Base-by-base conservation (phyloP, 2,888 invertebrate genomes). In the Brenthis hecate region DNA sequence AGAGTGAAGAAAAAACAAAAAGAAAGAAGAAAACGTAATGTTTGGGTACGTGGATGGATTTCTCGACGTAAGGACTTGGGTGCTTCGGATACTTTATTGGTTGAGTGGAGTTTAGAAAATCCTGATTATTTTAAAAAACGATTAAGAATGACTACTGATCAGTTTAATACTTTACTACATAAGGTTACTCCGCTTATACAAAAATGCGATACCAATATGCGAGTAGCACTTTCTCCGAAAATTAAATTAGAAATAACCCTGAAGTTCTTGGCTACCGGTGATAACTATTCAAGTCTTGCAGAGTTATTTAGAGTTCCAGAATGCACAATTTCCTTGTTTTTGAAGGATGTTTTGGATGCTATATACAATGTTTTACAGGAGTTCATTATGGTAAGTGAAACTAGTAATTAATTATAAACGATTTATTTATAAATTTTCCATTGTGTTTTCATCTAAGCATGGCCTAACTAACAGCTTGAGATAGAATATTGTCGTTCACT, bases 241-340 rank as follows among this genome's bases (percentile, higher is more conserved):
- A 60, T 60, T 60, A 60, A 60, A 60, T 60, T 60, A 48, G 50
- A 60, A 60, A 60, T 60, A 60, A 50, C 48, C 58, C 58, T 60
- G 58, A 60, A 60, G 58, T 60, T 60, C 58, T 60, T 60, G 58
- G 61, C 51, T 61, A 51, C 61, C 61, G 51, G 61, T 61, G 61
- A 53, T 61, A 61, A 61, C 61, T 61, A 61, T 8, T 53, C 75
- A 78, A 80, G 77, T 78, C 78, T 80, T 76, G 76, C 76, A 77
- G 76, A 77, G 74, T 78, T 77, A 78, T 80, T 78, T 76, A 77
- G 78, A 78, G 79, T 81, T 79, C 76, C 79, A 78, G 75, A 78
- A 77, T 78, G 76, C 77, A 78, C 77, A 73, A 78, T 80, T 77
- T 79, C 76, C 75, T 47, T 76, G 74, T 79, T 79, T 79, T 78